These are phyloP conservation scores for Muscicapa striata DNA, from an alignment of 2,797 vertebrate species.

Conservation along the genomic window DNA sequence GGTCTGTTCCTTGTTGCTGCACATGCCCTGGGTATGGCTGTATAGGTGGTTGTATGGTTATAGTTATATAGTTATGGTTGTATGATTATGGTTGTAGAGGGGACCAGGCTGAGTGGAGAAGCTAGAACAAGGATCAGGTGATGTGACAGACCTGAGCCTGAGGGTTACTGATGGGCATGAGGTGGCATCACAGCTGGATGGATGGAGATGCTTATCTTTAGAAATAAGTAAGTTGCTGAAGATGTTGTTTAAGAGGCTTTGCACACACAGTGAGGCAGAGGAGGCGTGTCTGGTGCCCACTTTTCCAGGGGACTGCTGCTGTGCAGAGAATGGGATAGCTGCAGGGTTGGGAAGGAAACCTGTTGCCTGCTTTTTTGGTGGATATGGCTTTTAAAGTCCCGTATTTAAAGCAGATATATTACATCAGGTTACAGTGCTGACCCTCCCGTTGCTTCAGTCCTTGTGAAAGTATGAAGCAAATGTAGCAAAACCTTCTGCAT, in stretches of 20 bases:
- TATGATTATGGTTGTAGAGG: not conserved
- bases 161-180: not conserved
- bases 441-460: not conserved
- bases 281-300: not conserved
- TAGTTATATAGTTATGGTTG: not conserved
- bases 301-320: not conserved
- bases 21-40: fast-evolving
- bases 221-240: not conserved
- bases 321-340: not conserved
- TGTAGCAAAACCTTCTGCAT: not conserved
- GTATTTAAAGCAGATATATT: not conserved
- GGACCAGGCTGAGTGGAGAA: not conserved
- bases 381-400: not conserved
- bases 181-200: not conserved
- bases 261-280: fast-evolving
- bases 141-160: not conserved
- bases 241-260: not conserved
- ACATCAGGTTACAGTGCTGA: not conserved
- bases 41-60: not conserved
- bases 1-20: not conserved
- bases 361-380: not conserved
- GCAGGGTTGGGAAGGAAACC: not conserved
- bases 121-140: not conserved
- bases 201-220: not conserved
- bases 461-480: not conserved